These are phyloP conservation scores for Pseudanteris insignis DNA, from an alignment of 2,888 invertebrate genomes.

Conservation along the genomic window DNA sequence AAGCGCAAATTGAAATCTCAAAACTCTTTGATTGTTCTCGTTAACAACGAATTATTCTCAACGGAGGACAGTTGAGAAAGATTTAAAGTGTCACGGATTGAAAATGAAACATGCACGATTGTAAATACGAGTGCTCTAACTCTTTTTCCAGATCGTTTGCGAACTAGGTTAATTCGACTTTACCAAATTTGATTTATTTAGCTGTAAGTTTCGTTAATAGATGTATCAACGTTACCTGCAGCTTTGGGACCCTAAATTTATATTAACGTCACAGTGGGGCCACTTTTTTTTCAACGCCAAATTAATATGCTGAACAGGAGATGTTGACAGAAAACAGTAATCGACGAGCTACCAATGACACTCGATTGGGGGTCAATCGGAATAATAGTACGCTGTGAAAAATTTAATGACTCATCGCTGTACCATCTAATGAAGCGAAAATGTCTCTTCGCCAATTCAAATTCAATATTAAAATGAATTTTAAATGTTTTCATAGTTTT, in stretches of 20 bases:
- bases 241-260: not conserved
- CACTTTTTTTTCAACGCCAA: not conserved
- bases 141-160: not conserved
- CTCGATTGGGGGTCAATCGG: no score
- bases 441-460: no score
- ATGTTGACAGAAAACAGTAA: not conserved
- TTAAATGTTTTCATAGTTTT: no score
- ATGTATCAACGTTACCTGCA: constrained; percentile 5
- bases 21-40: constrained; percentile 3
- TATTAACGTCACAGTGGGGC: constrained; percentile 3
- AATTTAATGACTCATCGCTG: no score
- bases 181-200: constrained; percentile 7
- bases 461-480: no score
- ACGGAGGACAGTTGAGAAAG: no score
- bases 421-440: no score
- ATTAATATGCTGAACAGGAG: not conserved
- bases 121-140: not conserved
- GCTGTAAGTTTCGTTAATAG: constrained; percentile 2
- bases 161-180: constrained; percentile 4
- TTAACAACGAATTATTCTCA: constrained; percentile 5
- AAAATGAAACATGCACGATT: no score
- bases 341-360: not conserved
- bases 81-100: no score
- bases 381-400: no score
- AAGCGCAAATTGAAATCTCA: no score